A percentile compares a stretch with the other conserved stretches of the same genome.
phyloP scores from a whole-genome alignment of 2,797 vertebrate genomes.

The Acanthurus leucopareius region DNA sequence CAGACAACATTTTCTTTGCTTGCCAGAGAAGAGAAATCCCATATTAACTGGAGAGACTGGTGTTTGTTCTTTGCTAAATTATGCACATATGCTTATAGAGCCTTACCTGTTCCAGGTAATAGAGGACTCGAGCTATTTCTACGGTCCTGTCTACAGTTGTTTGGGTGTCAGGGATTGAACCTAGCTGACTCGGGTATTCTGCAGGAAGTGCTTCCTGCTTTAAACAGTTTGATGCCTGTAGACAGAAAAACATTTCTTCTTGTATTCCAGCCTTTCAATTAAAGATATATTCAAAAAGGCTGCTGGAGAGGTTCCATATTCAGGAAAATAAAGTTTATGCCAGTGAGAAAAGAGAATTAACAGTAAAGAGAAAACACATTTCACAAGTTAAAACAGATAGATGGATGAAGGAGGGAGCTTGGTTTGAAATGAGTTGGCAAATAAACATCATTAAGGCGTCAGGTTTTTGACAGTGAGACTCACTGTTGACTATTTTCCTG shows the following conservation, averaged over 20 bases:
- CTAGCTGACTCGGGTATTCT: conserved; percentile 82
- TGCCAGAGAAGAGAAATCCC: too few species aligned
- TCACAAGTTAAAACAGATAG: neutral
- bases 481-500: neutral
- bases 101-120: conserved; percentile 93
- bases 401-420: neutral
- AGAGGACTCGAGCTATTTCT: conserved; percentile 90
- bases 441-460: conserved; percentile 19
- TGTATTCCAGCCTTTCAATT: conserved; percentile 22
- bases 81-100: neutral
- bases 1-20: too few species aligned
- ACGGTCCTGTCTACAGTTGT: conserved; percentile 88
- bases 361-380: neutral
- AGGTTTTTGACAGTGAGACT: neutral
- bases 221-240: conserved; percentile 83
- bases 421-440: neutral
- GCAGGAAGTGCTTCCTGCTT: conserved; percentile 86
- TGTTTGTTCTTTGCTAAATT: too few species aligned
- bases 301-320: neutral
- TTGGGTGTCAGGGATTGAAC: conserved; percentile 81
- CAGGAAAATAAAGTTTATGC: neutral
- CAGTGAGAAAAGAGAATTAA: conserved; percentile 15
- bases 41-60: too few species aligned
- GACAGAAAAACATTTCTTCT: conserved; percentile 8
- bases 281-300: conserved; percentile 7